Percentiles rank a stretch among this genome's conserved stretches.
These are phyloP conservation scores for Ploceus nigricollis DNA, from an alignment of 2,113 vertebrate species.

Conservation along the genomic window DNA sequence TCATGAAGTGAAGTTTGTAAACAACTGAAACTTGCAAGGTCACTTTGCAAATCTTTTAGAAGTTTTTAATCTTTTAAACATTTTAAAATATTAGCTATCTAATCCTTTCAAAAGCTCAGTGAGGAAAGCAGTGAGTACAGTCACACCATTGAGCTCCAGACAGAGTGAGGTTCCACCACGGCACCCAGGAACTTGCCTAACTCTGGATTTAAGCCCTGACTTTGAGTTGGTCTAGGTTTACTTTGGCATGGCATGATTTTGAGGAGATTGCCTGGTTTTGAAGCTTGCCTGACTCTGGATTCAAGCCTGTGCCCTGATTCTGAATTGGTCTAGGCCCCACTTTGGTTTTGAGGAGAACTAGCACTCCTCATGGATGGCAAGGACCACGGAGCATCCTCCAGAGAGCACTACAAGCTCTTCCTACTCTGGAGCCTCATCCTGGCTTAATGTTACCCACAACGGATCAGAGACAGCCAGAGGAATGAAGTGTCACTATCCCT, in stretches of 20 bases:
- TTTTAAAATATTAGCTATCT: not conserved
- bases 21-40: not conserved
- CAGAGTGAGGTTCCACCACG: not conserved
- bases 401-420: not conserved
- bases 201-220: not conserved
- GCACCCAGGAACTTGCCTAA: not conserved
- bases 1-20: not conserved
- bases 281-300: not conserved
- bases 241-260: not conserved
- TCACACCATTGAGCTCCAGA: not conserved
- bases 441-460: not conserved
- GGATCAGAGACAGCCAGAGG: not conserved
- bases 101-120: not conserved
- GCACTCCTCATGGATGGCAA: accelerated
- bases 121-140: not conserved
- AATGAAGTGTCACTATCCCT: not conserved
- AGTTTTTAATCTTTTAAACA: not conserved
- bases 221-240: accelerated
- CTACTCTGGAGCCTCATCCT: not conserved
- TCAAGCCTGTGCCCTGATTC: not conserved
- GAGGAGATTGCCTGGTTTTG: not conserved
- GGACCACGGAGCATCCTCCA: not conserved
- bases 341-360: not conserved
- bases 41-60: not conserved
- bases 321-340: accelerated